Evolutionary conservation across 2,888 invertebrate genomes (phyloP).

Genomic region (Drosophila putrida): DNA sequence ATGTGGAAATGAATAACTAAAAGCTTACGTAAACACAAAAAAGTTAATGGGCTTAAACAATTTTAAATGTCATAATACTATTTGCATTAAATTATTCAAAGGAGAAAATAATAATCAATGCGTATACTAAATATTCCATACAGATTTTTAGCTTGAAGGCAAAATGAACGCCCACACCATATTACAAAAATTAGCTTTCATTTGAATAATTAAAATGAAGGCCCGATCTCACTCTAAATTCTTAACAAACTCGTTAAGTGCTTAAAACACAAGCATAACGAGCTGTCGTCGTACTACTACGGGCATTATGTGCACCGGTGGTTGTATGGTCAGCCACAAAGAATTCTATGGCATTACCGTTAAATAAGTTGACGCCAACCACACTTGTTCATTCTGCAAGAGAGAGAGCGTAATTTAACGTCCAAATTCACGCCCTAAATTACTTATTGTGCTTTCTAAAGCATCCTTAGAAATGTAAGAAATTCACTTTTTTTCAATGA

Average conservation of each 20-base stretch:
- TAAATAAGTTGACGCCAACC: constrained; percentile 46
- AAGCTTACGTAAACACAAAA: not conserved
- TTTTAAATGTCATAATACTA: not conserved
- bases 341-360: constrained; percentile 44
- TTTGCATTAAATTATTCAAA: too few species aligned
- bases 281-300: constrained; percentile 5
- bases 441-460: too few species aligned
- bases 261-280: too few species aligned
- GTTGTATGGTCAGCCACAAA: constrained; percentile 20
- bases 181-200: not conserved
- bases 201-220: constrained; percentile 24
- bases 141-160: constrained; percentile 6
- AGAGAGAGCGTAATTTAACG: not conserved
- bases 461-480: constrained; percentile 40
- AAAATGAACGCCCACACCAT: not conserved
- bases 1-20: not conserved
- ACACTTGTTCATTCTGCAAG: not conserved
- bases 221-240: not conserved
- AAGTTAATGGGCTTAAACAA: constrained; percentile 7
- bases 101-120: too few species aligned
- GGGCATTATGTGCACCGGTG: not conserved
- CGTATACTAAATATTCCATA: too few species aligned
- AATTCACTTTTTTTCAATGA: not conserved
- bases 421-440: too few species aligned
- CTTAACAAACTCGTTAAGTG: too few species aligned